These are phyloP conservation scores for Elymnias hypermnestra DNA, from an alignment of 1,140 invertebrate species.

Conservation along the genomic window DNA sequence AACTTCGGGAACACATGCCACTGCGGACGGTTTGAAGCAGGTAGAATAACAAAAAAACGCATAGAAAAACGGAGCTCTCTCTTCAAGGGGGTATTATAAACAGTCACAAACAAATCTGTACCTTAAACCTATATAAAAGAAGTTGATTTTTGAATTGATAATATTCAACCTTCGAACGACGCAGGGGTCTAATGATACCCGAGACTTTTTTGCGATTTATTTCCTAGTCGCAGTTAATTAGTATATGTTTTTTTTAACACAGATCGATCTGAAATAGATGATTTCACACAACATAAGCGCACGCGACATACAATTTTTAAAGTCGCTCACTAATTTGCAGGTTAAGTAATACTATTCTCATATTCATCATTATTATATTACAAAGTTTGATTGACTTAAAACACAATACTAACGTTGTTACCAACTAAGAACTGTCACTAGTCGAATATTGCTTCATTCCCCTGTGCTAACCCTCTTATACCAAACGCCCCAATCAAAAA, in stretches of 20 bases:
- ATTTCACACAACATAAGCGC: conserved; percentile 13
- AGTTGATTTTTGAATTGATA: conserved; percentile 8
- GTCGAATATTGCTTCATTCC: too few relatives aligned
- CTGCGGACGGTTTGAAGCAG: conserved; percentile 27
- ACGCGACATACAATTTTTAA: conserved; percentile 11
- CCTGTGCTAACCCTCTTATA: too few relatives aligned
- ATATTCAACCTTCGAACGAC: conserved; percentile 19
- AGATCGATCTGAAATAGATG: conserved; percentile 13
- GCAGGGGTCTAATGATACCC: conserved; percentile 62
- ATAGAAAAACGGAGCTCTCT: conserved; percentile 38
- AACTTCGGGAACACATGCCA: conserved; percentile 24
- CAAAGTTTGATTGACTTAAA: too few relatives aligned
- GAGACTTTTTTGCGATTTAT: conserved; percentile 45
- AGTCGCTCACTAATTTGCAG: too few relatives aligned
- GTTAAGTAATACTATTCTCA: too few relatives aligned
- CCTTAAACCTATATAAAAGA: conserved; percentile 16
- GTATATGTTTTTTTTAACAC: conserved; percentile 22
- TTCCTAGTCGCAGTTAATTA: conserved; percentile 53
- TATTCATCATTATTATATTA: too few relatives aligned
- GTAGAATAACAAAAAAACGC: conserved; percentile 48
- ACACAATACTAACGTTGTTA: too few relatives aligned
- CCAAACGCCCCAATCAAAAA: too few relatives aligned
- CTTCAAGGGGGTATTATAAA: conserved; percentile 38
- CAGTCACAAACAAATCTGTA: conserved; percentile 14
- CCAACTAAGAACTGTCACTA: too few relatives aligned